Base-by-base conservation (phyloP, 2,888 invertebrate species). In the Diabrotica balteata region DNA sequence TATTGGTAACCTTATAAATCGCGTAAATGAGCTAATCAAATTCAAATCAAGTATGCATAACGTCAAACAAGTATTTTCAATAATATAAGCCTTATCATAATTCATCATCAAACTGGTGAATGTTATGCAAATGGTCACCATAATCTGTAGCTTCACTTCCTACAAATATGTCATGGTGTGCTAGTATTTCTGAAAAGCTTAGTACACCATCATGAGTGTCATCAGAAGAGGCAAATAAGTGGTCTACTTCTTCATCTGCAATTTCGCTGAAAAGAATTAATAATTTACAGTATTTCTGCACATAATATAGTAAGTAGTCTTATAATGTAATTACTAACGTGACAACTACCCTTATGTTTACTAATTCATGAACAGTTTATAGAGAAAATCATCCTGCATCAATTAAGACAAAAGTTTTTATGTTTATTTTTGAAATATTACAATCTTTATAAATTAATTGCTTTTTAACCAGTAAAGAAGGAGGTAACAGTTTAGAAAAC, bases 131-230 rank as follows among this genome's bases (percentile, higher is more conserved):
- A 82, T 95, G 93, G 80, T 93, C 91, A 10, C 94, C 95, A 84
- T 93, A 94, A 85, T 94, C 94, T 0, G 95, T 93, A 7, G 92
- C 95, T 85, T 97, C 96, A 80, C 95, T 95, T 62, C 97, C 96
- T 6, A 97, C 97, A 86, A 97, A 97, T 61, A 90, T 89, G 73
- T 94, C 92, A 82, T 96, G 92, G 81, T 96, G 94, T 1, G 89
- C 87, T 0, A 96, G 83, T 55, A 97, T 89, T 87, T 97, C 97
- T 2, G 89, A 87, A 83, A 91, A 93, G 2, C 92, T 90, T 49
- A 97, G 86, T 68, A 90, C 82, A 76, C 91, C 90, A 82, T 97
- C 94, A 79, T 91, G 91, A 84, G 97, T 90, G 75, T 93, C 93
- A 83, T 97, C 97, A 1, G 95, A 90, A 2, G 92, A 86, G 5